Percentiles rank a stretch among this genome's conserved stretches.
phyloP scores from a whole-genome alignment of 2,113 vertebrate species.

The Mohoua ochrocephala region DNA sequence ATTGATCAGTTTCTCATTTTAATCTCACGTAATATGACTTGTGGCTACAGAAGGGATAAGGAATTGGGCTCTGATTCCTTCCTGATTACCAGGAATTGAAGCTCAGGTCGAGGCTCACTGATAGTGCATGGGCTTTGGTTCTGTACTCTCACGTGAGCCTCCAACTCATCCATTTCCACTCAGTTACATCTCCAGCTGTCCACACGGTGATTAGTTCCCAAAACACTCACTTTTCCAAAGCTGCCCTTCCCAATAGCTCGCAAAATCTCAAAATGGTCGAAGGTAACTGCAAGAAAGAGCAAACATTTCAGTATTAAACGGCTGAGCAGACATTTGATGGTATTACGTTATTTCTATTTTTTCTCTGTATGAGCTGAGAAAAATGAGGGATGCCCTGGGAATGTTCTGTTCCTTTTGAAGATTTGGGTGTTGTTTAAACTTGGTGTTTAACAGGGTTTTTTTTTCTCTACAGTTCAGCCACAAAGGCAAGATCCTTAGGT shows the following conservation, averaged over 20 bases:
- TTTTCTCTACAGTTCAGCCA: not conserved
- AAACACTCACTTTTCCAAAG: constrained; percentile 90
- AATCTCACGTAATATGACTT: not conserved
- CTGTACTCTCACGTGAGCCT: not conserved
- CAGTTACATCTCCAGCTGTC: not conserved
- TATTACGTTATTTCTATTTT: not conserved
- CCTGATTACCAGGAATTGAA: not conserved
- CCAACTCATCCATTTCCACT: not conserved
- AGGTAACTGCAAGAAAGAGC: constrained; percentile 83
- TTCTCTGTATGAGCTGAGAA: not conserved
- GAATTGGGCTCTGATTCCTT: not conserved
- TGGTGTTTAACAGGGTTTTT: not conserved
- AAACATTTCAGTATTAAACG: not conserved
- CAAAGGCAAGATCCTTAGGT: not conserved
- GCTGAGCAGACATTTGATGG: not conserved
- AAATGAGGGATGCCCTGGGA: not conserved
- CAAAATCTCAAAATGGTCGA: constrained; percentile 97
- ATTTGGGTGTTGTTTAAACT: not conserved
- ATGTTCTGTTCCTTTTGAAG: not conserved
- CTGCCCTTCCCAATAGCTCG: constrained; percentile 97
- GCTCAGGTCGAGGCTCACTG: not conserved
- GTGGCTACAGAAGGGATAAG: not conserved
- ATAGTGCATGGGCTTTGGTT: not conserved
- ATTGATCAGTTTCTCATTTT: not conserved
- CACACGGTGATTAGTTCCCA: not conserved